Conservation (phyloP, 2,797 vertebrate species). For the Galago senegalensis region DNA sequence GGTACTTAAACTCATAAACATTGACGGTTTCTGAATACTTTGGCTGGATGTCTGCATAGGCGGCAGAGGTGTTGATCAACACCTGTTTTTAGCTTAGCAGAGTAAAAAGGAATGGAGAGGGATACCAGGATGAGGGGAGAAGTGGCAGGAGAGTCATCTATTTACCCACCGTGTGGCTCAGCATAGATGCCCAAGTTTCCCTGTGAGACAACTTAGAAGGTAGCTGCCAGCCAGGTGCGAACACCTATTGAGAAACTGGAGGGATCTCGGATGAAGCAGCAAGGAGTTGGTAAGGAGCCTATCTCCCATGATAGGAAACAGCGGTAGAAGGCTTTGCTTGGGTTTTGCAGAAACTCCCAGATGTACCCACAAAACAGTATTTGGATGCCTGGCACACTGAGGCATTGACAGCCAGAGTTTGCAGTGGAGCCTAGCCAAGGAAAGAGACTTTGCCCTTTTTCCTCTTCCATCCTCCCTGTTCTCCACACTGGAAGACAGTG, state of each 20-base stretch:
- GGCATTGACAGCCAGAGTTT: conserved; percentile 9
- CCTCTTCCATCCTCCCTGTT: not conserved
- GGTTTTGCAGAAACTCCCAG: conserved; percentile 1
- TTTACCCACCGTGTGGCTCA: not conserved
- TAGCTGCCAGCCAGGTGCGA: not conserved
- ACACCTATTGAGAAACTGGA: not conserved
- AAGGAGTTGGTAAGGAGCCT: not conserved
- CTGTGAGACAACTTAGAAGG: not conserved
- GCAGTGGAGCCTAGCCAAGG: not conserved
- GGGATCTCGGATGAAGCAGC: not conserved
- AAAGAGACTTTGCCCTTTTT: conserved; percentile 49
- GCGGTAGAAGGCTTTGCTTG: not conserved
- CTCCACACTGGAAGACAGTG: not conserved
- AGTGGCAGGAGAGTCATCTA: not conserved
- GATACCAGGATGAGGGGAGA: not conserved
- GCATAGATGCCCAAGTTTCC: not conserved
- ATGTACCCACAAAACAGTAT: not conserved
- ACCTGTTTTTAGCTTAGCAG: conserved; percentile 6
- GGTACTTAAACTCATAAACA: not conserved
- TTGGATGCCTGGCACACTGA: not conserved
- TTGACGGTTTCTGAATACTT: not conserved
- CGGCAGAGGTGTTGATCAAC: not conserved
- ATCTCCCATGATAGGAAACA: not conserved
- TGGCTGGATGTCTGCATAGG: not conserved
- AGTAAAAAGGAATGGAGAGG: not conserved